Evolutionary conservation across 1,140 invertebrate genomes (phyloP).

Genomic region (Chlorops oryzae): DNA sequence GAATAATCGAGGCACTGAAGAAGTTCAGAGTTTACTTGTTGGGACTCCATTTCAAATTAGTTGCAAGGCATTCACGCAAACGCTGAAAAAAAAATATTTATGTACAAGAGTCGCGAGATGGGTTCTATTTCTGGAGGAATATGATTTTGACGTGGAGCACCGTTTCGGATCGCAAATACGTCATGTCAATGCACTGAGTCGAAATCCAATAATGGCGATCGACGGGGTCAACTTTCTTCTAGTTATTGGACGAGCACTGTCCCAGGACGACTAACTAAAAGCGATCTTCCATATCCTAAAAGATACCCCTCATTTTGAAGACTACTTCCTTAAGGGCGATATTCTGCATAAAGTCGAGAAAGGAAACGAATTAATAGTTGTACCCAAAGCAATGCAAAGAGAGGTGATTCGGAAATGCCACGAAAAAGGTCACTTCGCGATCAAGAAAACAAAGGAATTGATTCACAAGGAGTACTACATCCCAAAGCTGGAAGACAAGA

Average conservation of each 20-base stretch:
- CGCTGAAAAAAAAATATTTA: conserved; percentile 32
- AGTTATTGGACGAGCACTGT: conserved; percentile 14
- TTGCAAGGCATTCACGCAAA: conserved; percentile 37
- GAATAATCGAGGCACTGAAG: conserved; percentile 43
- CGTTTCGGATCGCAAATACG: conserved; percentile 18
- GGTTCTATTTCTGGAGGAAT: conserved; percentile 27
- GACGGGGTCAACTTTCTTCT: conserved; percentile 1
- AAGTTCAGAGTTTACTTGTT: conserved; percentile 27
- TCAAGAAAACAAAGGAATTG: conserved; percentile 40
- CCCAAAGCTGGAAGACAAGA: conserved; percentile 32
- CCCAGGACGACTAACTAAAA: conserved; percentile 11
- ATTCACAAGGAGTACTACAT: conserved; percentile 46
- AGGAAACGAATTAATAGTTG: conserved; percentile 22
- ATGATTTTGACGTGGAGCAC: conserved; percentile 27
- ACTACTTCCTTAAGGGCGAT: conserved; percentile 19
- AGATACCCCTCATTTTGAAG: background rate
- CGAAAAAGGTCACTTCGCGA: conserved; percentile 40
- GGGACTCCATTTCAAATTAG: conserved; percentile 17
- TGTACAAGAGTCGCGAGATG: conserved; percentile 28
- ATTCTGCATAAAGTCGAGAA: conserved; percentile 26
- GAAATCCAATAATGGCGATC: conserved; percentile 15
- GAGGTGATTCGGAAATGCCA: conserved; percentile 35
- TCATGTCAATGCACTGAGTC: conserved; percentile 36
- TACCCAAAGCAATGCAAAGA: conserved; percentile 29
- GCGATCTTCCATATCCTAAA: background rate